phyloP scores from a whole-genome alignment of 2,888 invertebrate species.

The Aelia acuminata region DNA sequence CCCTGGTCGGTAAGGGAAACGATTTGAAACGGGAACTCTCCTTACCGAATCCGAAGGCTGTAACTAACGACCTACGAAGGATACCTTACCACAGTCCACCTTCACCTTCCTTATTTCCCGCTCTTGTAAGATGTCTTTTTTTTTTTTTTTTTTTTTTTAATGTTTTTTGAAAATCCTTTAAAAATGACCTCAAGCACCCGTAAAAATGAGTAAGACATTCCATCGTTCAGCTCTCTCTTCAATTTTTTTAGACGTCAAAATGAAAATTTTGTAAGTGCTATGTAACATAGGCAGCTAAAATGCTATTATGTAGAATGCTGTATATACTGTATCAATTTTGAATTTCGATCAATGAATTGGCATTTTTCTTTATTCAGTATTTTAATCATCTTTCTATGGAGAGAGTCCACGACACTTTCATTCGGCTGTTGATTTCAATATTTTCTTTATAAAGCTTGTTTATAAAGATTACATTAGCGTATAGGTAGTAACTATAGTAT shows the following conservation, averaged over 20 bases:
- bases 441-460: too few relatives aligned
- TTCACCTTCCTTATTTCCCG: not conserved
- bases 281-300: too few relatives aligned
- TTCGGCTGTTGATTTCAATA: too few relatives aligned
- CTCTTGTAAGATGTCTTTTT: not conserved
- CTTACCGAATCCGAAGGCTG: constrained; percentile 28
- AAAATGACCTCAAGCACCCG: not conserved
- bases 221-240: not conserved
- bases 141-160: not conserved
- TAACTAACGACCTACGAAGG: constrained; percentile 25
- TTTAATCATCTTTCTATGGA: too few relatives aligned
- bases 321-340: too few relatives aligned
- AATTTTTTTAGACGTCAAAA: not conserved
- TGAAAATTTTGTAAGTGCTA: not conserved
- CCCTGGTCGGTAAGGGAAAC: not conserved
- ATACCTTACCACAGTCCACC: constrained; percentile 20
- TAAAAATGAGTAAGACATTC: not conserved
- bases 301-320: too few relatives aligned
- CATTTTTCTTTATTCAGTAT: too few relatives aligned
- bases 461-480: too few relatives aligned
- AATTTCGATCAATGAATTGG: too few relatives aligned
- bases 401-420: too few relatives aligned
- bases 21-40: constrained; percentile 26
- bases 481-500: too few relatives aligned
- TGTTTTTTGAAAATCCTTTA: not conserved